Conservation (phyloP, 2,113 vertebrate species). For the Ictalurus punctatus region DNA sequence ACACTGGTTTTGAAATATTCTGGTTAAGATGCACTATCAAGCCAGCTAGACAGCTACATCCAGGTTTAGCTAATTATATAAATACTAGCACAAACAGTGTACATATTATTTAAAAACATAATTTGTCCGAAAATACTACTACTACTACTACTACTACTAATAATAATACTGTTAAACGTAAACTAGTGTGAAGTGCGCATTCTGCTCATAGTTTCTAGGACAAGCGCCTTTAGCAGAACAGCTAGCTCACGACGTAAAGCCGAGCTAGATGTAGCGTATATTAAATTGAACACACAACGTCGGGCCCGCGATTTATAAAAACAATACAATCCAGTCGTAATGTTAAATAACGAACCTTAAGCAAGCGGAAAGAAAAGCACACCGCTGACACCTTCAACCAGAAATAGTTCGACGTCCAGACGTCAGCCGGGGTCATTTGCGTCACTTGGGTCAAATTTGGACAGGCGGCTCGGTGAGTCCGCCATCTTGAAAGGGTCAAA, state of each 20-base stretch:
- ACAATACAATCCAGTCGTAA: background rate
- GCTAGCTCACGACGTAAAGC: background rate
- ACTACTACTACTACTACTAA: background rate
- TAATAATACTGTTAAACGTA: background rate
- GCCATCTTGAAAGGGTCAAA: slow-evolving; percentile 17
- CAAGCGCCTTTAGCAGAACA: background rate
- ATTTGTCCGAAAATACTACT: background rate
- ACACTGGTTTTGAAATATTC: background rate
- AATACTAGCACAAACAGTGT: background rate
- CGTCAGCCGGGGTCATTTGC: background rate
- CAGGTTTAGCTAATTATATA: background rate
- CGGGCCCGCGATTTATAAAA: background rate
- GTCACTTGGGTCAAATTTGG: background rate
- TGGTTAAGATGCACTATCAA: background rate
- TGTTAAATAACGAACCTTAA: background rate
- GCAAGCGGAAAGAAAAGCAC: background rate
- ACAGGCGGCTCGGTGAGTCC: background rate
- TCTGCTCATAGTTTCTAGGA: background rate
- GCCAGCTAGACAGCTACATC: background rate
- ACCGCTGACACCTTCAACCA: background rate
- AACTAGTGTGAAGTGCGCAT: background rate
- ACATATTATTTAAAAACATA: background rate
- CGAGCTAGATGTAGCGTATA: background rate
- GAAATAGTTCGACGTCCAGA: background rate
- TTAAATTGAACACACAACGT: background rate